Evolutionary conservation across 2,113 vertebrate genomes (phyloP).

Genomic region (Eptesicus fuscus): DNA sequence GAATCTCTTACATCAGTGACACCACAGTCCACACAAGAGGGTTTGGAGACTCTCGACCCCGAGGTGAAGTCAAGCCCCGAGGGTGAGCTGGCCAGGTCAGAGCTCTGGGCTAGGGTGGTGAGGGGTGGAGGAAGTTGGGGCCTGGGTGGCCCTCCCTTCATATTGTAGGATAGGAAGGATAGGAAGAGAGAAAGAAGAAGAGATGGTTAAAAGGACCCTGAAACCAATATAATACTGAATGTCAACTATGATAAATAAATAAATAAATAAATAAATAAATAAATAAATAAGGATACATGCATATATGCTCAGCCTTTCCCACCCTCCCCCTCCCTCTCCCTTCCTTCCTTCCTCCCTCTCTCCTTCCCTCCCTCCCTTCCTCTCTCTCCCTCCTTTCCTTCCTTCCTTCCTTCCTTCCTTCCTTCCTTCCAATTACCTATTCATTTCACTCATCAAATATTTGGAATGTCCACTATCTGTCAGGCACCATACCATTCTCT

Average conservation of each 20-base stretch:
- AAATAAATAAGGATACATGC: not conserved
- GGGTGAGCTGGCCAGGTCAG: not conserved
- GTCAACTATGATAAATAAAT: not conserved
- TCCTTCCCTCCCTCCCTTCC: not conserved
- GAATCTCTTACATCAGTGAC: not conserved
- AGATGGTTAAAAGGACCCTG: no score
- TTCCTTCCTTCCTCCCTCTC: fast-evolving
- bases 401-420: not conserved
- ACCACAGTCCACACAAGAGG: not conserved
- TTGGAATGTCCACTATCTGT: not conserved
- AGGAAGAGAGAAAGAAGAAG: not conserved
- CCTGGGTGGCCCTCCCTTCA: no score
- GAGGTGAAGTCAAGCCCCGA: not conserved
- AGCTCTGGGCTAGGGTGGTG: no score
- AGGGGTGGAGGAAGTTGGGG: not conserved
- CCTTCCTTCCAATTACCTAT: not conserved
- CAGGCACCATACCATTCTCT: not conserved
- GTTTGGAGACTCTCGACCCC: not conserved
- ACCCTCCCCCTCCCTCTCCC: no score
- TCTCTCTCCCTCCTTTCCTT: fast-evolving
- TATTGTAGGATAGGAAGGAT: not conserved
- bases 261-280: not conserved
- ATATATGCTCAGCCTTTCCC: not conserved
- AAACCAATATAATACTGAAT: not conserved
- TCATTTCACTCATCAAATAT: not conserved